phyloP scores from a whole-genome alignment of 2,888 invertebrate species.

The Dasysyrphus albostriatus region DNA sequence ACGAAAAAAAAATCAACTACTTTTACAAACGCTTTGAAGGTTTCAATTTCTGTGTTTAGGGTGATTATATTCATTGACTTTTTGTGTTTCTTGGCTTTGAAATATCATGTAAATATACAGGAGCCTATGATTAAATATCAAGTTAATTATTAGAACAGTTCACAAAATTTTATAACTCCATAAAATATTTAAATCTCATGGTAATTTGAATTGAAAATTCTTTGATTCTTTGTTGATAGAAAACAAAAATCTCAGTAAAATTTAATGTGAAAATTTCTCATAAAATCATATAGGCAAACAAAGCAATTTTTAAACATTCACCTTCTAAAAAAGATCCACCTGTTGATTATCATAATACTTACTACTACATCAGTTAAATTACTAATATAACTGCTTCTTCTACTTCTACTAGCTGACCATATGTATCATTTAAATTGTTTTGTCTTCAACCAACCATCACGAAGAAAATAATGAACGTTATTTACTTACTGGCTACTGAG shows the following conservation, averaged over 20 bases:
- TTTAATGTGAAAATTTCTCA: background rate
- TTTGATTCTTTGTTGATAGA: background rate
- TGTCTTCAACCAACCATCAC: slow-evolving; percentile 14
- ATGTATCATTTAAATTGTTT: background rate
- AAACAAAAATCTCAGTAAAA: background rate
- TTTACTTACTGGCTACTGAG: slow-evolving; percentile 42
- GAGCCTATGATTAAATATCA: no score
- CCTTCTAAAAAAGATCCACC: slow-evolving; percentile 13
- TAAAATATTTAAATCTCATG: background rate
- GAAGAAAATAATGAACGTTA: slow-evolving; percentile 45
- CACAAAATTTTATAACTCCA: background rate
- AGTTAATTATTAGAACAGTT: no score
- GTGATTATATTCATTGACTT: no score
- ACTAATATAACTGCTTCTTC: no score
- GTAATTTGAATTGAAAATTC: background rate
- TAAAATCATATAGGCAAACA: slow-evolving; percentile 8
- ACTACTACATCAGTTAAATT: background rate
- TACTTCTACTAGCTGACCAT: slow-evolving; percentile 1
- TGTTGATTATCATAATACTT: background rate
- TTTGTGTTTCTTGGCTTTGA: no score
- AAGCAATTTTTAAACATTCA: slow-evolving; percentile 6
- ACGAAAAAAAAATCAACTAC: no score
- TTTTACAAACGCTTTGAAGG: no score
- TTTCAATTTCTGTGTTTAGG: no score
- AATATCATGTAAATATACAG: no score